Conservation (phyloP, 2,113 vertebrate genomes). For the Nestor notabilis region DNA sequence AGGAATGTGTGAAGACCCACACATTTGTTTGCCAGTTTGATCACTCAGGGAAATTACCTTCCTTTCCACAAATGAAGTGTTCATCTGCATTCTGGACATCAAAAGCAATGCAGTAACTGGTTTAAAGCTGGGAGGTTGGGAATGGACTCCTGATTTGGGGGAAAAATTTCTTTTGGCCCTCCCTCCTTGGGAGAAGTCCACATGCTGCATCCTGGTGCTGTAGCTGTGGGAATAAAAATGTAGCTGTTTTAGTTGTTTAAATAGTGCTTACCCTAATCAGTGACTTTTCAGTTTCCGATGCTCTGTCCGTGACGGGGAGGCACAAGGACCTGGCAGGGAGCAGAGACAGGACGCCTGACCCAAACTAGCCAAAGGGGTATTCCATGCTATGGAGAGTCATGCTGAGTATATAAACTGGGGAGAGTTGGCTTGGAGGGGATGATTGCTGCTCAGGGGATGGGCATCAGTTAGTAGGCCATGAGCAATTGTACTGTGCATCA, state of each 20-base stretch:
- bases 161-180: background rate
- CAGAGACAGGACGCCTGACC: background rate
- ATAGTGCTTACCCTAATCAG: background rate
- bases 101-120: background rate
- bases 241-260: background rate
- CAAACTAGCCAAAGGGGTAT: background rate
- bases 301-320: background rate
- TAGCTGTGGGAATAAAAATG: background rate
- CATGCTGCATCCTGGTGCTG: background rate
- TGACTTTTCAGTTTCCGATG: background rate
- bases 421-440: background rate
- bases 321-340: background rate
- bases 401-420: background rate
- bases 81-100: background rate
- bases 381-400: background rate
- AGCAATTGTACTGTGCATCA: background rate
- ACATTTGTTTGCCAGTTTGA: background rate
- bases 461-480: background rate
- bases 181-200: background rate
- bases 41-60: background rate
- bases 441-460: background rate
- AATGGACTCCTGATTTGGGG: background rate
- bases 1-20: background rate
- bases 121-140: background rate
- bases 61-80: background rate